Conservation (phyloP, 2,797 vertebrate genomes). For the Hydrocynus forskahlii region DNA sequence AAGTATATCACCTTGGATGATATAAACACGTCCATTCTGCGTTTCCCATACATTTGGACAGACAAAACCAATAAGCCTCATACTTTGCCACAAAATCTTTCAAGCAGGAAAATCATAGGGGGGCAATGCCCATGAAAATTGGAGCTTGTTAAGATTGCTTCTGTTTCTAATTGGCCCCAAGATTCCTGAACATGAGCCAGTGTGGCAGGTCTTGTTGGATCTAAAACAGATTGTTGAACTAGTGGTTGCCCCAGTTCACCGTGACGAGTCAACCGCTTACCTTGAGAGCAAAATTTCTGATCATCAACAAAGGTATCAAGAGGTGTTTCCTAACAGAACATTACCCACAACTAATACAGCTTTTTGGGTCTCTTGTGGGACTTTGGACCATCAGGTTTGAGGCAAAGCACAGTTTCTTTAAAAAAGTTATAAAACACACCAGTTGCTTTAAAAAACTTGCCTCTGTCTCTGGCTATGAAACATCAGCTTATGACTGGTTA, state of each 20-base stretch:
- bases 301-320: constrained; percentile 18
- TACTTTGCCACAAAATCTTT: constrained; percentile 34
- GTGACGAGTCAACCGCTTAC: constrained; percentile 26
- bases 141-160: constrained; percentile 44
- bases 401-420: constrained; percentile 54
- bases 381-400: too few species aligned
- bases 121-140: constrained; percentile 51
- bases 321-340: background rate
- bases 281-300: constrained; percentile 22
- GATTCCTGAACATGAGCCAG: constrained; percentile 50
- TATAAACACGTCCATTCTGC: constrained; percentile 18
- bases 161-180: constrained; percentile 50
- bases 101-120: constrained; percentile 30
- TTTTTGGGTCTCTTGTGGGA: too few species aligned
- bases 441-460: constrained; percentile 45
- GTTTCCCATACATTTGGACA: constrained; percentile 38
- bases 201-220: constrained; percentile 57
- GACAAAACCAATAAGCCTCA: constrained; percentile 51
- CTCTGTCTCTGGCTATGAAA: constrained; percentile 38
- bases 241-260: constrained; percentile 55
- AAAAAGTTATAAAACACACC: constrained; percentile 17
- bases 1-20: constrained; percentile 33
- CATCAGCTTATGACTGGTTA: constrained; percentile 51
- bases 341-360: too few species aligned
- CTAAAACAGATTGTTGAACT: constrained; percentile 57